Evolutionary conservation across 1,140 invertebrate species (phyloP).

Genomic region (Macrostomum lignano): DNA sequence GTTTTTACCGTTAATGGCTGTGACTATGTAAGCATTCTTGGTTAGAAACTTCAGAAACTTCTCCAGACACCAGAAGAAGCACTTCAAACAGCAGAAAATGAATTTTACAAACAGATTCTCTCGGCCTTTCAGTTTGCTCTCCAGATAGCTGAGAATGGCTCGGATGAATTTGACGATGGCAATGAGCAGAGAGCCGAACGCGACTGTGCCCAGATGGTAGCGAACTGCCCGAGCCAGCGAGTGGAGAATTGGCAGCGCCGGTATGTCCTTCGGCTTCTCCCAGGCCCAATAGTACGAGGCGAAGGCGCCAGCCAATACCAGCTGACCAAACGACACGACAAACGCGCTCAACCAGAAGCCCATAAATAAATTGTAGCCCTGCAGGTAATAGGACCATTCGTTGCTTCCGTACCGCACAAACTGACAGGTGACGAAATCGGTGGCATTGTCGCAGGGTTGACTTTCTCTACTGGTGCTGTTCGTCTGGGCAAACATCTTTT

Average conservation of each 20-base stretch:
- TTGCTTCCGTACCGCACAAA: constrained; percentile 9
- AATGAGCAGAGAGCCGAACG: constrained; percentile 7
- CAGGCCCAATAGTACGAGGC: constrained; percentile 5
- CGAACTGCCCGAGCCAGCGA: constrained; percentile 4
- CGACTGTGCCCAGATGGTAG: constrained; percentile 7
- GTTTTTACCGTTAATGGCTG: constrained; percentile 50
- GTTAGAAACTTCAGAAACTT: constrained; percentile 48
- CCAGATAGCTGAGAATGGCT: constrained; percentile 3
- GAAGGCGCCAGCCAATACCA: constrained; percentile 6
- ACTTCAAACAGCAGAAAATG: constrained; percentile 39
- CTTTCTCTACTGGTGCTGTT: not conserved
- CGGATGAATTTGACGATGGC: constrained; percentile 4
- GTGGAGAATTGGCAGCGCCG: constrained; percentile 1
- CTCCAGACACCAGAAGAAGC: constrained; percentile 67
- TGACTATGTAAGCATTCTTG: constrained; percentile 71
- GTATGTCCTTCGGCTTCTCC: constrained; percentile 10
- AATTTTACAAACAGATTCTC: constrained; percentile 40
- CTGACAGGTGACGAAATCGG: not conserved
- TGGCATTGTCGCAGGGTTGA: not conserved
- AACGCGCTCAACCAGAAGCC: constrained; percentile 4
- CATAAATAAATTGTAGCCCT: constrained; percentile 5
- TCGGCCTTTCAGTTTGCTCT: constrained; percentile 27
- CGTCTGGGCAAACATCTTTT: not conserved
- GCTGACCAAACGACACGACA: constrained; percentile 1
- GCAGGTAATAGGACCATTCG: constrained; percentile 1